Percentiles rank a stretch among this genome's conserved stretches.
These are phyloP conservation scores for Idaea aversata DNA, from an alignment of 2,888 invertebrate species.

Conservation along the genomic window DNA sequence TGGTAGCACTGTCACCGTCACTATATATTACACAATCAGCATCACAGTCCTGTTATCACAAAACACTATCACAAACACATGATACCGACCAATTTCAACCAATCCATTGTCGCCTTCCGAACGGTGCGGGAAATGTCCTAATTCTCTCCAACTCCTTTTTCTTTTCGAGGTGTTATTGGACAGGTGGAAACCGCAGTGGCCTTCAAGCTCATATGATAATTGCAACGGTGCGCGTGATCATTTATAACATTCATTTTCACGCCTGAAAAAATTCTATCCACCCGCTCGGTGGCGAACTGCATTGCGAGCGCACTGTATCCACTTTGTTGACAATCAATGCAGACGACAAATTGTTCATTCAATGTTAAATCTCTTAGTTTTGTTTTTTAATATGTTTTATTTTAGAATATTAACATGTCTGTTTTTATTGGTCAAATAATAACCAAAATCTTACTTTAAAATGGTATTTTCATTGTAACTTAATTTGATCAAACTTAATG, in stretches of 20 bases:
- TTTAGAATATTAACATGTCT: too few species aligned
- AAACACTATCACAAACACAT: conserved; percentile 41
- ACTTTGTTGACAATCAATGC: neutral
- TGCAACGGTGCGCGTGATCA: conserved; percentile 61
- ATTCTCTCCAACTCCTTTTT: conserved; percentile 33
- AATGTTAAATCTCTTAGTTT: too few species aligned
- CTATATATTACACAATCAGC: conserved; percentile 20
- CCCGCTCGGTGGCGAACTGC: conserved; percentile 17
- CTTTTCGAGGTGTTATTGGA: conserved; percentile 29
- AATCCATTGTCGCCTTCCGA: conserved; percentile 68
- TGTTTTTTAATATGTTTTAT: too few species aligned
- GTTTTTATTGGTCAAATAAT: too few species aligned
- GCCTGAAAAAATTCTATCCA: conserved; percentile 62
- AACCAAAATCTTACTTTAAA: too few species aligned
- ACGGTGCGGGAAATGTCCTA: conserved; percentile 20
- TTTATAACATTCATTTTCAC: conserved; percentile 81
- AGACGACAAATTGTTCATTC: too few species aligned
- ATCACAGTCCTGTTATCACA: conserved; percentile 38
- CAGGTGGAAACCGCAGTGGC: conserved; percentile 60
- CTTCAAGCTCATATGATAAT: conserved; percentile 75
- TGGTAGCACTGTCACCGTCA: conserved; percentile 16
- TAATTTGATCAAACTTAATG: too few species aligned
- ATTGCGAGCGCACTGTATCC: conserved; percentile 6
- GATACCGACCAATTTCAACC: conserved; percentile 79
- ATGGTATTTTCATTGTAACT: too few species aligned